These are phyloP conservation scores for Protophormia terraenovae DNA, from an alignment of 2,888 invertebrate genomes.

Conservation along the genomic window DNA sequence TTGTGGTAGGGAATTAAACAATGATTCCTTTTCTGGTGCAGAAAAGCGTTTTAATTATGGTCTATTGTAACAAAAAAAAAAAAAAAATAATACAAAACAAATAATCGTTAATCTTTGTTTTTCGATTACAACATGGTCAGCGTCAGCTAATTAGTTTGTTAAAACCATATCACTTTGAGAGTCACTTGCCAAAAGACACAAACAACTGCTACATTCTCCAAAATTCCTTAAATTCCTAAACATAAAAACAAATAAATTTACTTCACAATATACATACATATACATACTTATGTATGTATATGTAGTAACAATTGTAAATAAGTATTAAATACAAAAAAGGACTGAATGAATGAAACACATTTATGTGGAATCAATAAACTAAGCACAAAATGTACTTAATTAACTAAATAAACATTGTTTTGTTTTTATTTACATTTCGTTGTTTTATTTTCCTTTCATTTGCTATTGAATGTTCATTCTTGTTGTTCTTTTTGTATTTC, in stretches of 20 bases:
- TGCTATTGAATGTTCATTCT: neutral
- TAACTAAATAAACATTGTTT: conserved; percentile 55
- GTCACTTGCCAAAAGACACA: neutral
- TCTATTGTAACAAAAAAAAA: too few relatives aligned
- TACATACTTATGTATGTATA: neutral
- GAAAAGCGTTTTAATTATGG: too few relatives aligned
- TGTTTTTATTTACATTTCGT: neutral
- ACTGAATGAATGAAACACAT: neutral
- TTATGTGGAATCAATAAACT: conserved; percentile 48
- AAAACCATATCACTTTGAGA: neutral
- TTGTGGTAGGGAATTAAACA: too few relatives aligned
- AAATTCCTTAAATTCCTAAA: neutral
- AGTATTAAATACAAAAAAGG: neutral
- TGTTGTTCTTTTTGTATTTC: neutral
- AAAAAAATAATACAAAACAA: too few relatives aligned
- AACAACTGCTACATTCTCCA: neutral
- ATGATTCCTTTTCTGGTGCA: too few relatives aligned
- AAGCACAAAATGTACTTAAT: conserved; percentile 44
- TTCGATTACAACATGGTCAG: too few relatives aligned
- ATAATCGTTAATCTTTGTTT: too few relatives aligned
- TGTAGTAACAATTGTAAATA: neutral
- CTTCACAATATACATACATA: neutral
- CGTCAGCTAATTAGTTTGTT: neutral
- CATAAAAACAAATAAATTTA: neutral
- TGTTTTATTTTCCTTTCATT: neutral